phyloP scores from a whole-genome alignment of 2,113 vertebrate species.

The Nycticorax nycticorax region DNA sequence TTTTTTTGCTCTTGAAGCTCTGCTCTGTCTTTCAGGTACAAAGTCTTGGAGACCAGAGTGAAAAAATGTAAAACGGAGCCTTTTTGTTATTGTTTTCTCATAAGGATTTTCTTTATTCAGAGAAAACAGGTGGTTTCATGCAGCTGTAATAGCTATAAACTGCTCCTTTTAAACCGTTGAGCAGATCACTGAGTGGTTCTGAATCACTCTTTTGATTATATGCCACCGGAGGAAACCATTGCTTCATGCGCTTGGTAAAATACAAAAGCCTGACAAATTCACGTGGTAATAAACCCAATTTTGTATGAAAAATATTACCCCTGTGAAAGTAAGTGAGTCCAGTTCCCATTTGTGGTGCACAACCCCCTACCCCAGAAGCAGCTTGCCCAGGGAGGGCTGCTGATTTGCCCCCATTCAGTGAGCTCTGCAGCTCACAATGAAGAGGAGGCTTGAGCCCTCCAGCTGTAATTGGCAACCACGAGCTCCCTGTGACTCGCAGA shows the following conservation, averaged over 20 bases:
- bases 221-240: not conserved
- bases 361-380: not conserved
- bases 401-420: not conserved
- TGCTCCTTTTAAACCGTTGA: not conserved
- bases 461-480: not conserved
- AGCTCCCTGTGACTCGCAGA: not conserved
- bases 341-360: not conserved
- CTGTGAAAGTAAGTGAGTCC: not conserved
- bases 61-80: not conserved
- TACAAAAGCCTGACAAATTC: not conserved
- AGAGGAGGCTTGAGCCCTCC: not conserved
- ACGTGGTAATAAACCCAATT: not conserved
- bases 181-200: not conserved
- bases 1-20: not conserved
- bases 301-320: not conserved
- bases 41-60: not conserved
- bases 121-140: not conserved
- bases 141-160: not conserved
- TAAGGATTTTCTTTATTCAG: not conserved
- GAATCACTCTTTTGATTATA: not conserved
- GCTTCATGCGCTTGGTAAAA: not conserved
- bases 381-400: not conserved
- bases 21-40: not conserved
- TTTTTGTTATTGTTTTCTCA: not conserved
- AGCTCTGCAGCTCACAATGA: not conserved